Conservation (phyloP, 2,797 vertebrate species). For the Cuniculus paca region DNA sequence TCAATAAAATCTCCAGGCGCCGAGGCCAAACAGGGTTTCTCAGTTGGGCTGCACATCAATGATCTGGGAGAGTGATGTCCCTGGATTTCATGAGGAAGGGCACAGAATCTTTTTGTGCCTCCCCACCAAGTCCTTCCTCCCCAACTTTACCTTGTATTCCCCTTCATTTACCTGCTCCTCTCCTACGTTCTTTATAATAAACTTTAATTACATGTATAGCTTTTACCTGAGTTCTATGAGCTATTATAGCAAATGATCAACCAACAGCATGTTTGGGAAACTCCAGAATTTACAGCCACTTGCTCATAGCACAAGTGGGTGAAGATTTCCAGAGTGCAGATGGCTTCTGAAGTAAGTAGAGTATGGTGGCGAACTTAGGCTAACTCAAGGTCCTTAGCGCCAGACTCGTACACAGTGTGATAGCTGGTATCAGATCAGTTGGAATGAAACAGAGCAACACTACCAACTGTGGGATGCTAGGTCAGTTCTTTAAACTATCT, state of each 20-base stretch:
- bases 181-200: not conserved
- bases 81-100: not conserved
- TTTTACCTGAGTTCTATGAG: not conserved
- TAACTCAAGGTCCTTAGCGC: not conserved
- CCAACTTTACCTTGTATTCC: not conserved
- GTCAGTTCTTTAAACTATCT: not conserved
- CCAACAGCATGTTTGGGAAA: not conserved
- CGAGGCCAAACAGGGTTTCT: not conserved
- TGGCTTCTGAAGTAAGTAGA: not conserved
- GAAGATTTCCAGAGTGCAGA: not conserved
- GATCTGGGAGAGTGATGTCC: rapidly evolving
- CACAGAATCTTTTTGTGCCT: not conserved
- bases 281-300: not conserved
- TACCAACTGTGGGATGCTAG: not conserved
- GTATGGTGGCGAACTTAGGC: not conserved
- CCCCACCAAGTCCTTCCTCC: not conserved
- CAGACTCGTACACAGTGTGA: not conserved
- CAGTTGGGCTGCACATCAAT: not conserved
- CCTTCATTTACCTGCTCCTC: not conserved
- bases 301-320: not conserved
- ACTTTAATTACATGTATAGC: not conserved
- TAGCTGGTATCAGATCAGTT: not conserved
- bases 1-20: not conserved
- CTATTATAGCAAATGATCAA: constrained; percentile 1
- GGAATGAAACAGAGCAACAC: not conserved